Conservation (phyloP, 2,113 vertebrate genomes). For the Poecile atricapillus region DNA sequence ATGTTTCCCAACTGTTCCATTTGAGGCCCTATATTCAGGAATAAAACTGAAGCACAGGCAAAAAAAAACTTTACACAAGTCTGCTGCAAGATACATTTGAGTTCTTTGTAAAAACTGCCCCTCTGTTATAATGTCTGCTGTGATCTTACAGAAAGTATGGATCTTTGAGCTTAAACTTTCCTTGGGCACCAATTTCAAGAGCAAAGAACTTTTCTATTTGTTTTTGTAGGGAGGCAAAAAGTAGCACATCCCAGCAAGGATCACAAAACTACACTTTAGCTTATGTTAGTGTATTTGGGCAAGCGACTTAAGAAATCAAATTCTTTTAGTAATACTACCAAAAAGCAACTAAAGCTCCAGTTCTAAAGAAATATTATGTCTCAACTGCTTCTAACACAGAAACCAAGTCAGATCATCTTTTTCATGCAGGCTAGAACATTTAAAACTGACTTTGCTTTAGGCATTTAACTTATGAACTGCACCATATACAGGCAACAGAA, state of each 20-base stretch:
- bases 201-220: background rate
- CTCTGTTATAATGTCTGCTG: background rate
- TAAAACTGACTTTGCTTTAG: background rate
- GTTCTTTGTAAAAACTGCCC: background rate
- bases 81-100: background rate
- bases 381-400: background rate
- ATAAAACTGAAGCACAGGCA: constrained; percentile 27
- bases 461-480: background rate
- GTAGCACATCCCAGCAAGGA: background rate
- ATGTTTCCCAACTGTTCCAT: constrained; percentile 49
- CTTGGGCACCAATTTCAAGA: background rate
- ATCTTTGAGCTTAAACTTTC: background rate
- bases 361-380: background rate
- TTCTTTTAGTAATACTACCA: background rate
- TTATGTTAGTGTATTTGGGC: background rate
- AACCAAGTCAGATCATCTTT: background rate
- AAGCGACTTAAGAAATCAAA: background rate
- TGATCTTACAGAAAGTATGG: background rate
- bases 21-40: constrained; percentile 45
- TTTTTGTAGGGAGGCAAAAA: background rate
- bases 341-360: background rate
- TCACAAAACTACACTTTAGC: background rate
- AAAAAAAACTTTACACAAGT: background rate
- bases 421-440: background rate
- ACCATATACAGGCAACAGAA: background rate